Evolutionary conservation across 1,140 invertebrate species (phyloP), one percentile per base, ranked within the genome.

Genomic region (Rhizoglyphus robini): DNA sequence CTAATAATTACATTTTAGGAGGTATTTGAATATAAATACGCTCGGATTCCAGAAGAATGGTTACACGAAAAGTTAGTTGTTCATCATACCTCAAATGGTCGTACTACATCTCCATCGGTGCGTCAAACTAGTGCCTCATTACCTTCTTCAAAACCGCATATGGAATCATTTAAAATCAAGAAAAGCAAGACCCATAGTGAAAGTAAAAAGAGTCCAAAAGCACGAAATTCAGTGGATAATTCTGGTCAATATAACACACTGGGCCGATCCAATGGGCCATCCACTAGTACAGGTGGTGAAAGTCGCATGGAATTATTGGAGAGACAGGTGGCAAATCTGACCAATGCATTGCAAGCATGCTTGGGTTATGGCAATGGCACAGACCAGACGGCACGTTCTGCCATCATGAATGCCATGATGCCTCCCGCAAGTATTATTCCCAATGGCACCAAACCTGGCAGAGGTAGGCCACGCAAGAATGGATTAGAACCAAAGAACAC

Each of bases 1-100:
- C 29, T 32, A 34, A 60, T 64, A n/a, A 13, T 49, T 1, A 32
- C 30, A 36, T 54, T 23, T 23, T 34, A 64, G 63, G 63, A 64
- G n/a, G 27, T 18, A 48, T 64, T 64, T 30, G 63, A 64, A 38
- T 64, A 64, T 57, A 41, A 30, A 34, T 64, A 32, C 29, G 47
- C 63, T 4, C 41, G 31, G 5, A 23, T 49, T 48, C 63, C 63
- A 1, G 63, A 64, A 20, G 63, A 64, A 13, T 49, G 20, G 11
- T 36, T 51, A 1, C 23, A 49, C 5, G 29, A 64, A 57, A 49
- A 38, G 27, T 51, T 64, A 25, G 4, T 18, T 18, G 36, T 41
- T 31, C 38, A 60, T 60, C 8, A 29, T 27, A 25, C 63, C 31
- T 15, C 11, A 18, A 48, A 31, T 3, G 51, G 31, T 25, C 20